Evolutionary conservation across 2,888 invertebrate species (phyloP), one percentile per base, ranked within the genome.

Genomic region (Nemurella pictetii): DNA sequence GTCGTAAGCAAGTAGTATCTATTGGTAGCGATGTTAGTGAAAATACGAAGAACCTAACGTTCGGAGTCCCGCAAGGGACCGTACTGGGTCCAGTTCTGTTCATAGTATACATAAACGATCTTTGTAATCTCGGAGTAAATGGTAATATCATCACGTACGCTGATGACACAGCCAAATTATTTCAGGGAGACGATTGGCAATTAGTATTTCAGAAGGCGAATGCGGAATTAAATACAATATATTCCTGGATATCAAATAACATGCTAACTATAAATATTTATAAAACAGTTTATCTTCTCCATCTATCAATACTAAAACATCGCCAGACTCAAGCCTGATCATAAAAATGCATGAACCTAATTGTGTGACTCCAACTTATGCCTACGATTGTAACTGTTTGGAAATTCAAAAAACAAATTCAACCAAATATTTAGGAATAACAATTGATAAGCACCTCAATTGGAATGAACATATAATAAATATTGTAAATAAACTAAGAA

Each of bases 351-450:
- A n/a, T n/a, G 20, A n/a, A 25, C 20, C 20, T 73, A 32, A 32
- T 9, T 32, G 32, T 9, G 32, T 32, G 9, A 5, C 32, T 32
- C 32, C 32, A 32, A 32, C 9, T 32, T 80, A n/a, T 78, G 80
- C 32, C 35, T 85, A n/a, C 55, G 20, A 15, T 77, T 86, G 73
- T 73, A 73, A 73, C 25, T 73, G 73, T 25, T 73, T n/a, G n/a
- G 73, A n/a, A 25, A 73, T 73, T 73, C 20, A 73, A 7, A 20
- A 25, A n/a, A 25, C 9, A 7, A 15, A 36, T 9, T 9, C 7
- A 9, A 15, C 15, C 15, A 36, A 36, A 36, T 36, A 36, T 36
- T 15, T 36, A 36, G 36, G 36, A 7, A 36, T 36, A 9, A 36
- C 36, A 7, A 15, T 36, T 36, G 36, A 36, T 36, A 36, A 36